Conservation (phyloP, 2,113 vertebrate genomes). For the Dicaeum eximium region DNA sequence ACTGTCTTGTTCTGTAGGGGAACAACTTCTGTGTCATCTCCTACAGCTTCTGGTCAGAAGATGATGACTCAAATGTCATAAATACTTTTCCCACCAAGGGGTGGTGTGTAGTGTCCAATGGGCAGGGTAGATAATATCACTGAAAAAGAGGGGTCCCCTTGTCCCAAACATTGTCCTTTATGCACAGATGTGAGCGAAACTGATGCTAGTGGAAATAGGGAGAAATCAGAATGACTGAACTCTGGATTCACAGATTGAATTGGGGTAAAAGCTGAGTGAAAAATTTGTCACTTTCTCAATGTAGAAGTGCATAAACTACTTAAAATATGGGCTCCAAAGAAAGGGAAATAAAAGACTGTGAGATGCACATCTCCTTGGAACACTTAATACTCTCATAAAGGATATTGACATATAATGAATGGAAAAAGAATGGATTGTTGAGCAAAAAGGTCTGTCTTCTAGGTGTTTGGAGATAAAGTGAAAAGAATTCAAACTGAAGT, state of each 20-base stretch:
- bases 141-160: neutral
- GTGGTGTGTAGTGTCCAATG: fast-evolving
- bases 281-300: neutral
- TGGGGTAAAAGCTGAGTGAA: neutral
- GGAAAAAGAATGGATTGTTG: neutral
- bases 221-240: neutral
- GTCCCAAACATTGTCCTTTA: neutral
- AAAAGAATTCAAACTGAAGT: neutral
- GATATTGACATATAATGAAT: neutral
- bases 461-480: neutral
- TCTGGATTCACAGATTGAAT: neutral
- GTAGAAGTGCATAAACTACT: neutral
- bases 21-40: neutral
- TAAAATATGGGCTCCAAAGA: neutral
- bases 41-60: neutral
- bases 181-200: neutral
- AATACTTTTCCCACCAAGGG: neutral
- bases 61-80: neutral
- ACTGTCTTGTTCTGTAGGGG: neutral
- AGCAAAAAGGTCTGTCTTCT: neutral
- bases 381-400: neutral
- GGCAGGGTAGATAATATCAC: neutral
- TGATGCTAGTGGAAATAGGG: neutral
- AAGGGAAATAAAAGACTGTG: neutral
- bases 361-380: neutral